Evolutionary conservation across 2,888 invertebrate species (phyloP), one percentile per base, ranked within the genome.

Genomic region (Epsilonema sp.): DNA sequence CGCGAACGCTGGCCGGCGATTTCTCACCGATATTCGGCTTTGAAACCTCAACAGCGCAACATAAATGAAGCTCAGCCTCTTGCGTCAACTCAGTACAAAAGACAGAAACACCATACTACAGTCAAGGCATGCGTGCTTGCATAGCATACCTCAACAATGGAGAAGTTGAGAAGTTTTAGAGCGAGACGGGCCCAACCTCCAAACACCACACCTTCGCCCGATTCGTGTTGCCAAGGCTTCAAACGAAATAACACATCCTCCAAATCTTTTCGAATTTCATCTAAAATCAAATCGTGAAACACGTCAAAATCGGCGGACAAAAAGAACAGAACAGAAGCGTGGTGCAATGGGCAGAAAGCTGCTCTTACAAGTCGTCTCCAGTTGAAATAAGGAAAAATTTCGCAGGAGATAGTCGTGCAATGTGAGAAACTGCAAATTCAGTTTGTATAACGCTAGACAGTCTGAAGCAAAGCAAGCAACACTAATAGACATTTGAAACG

Each of bases 101-200:
- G n/a, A n/a, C n/a, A n/a, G n/a, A n/a, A n/a, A n/a, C n/a, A n/a
- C n/a, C n/a, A n/a, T n/a, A n/a, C n/a, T n/a, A n/a, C n/a, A n/a
- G n/a, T n/a, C n/a, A n/a, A n/a, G n/a, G n/a, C n/a, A n/a, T n/a
- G n/a, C n/a, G n/a, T n/a, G n/a, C n/a, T n/a, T n/a, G n/a, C n/a
- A n/a, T n/a, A n/a, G n/a, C n/a, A n/a, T n/a, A n/a, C n/a, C n/a
- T n/a, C 92, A 0, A 92, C 85, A 1, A 94, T 84, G 2, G 82
- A 81, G 68, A 97, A 94, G 50, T 79, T 78, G 8, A 79, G 75
- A 48, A 97, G 80, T 0, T 90, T 86, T 57, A 90, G 80, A 0
- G 94, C 94, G 94, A 97, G 97, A 52, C 94, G 75, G 0, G 94
- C 92, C 94, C 97, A 97, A 1, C 97, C 97, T 16, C 90, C 90